Evolutionary conservation across 2,113 vertebrate species (phyloP), one percentile per base, ranked within the genome.

Genomic region (Rhinolophus sinicus): DNA sequence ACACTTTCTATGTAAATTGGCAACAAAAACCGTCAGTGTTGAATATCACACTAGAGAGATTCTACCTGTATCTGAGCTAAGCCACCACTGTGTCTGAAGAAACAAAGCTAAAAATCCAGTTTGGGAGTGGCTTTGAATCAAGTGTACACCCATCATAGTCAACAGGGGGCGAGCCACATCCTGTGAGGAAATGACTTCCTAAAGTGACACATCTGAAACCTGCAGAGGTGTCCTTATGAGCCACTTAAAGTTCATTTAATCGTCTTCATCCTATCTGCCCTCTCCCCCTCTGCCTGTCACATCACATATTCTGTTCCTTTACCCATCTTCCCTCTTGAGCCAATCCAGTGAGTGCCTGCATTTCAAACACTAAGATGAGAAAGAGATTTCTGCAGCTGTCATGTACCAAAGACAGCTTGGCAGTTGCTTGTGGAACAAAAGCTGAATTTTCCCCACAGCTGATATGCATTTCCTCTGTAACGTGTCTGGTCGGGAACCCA

Each of bases 361-460:
- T 94, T 81, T 83, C 70, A 95, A 96, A 65, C 65, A 44, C 78
- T 44, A 56, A 94, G 89, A 94, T 95, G 60, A 95, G 96, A 96
- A 96, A 73, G 26, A 88, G 58, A 89, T 96, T 88, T 80, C 93
- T 88, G 70, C 62, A 96, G 78, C 90, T 96, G 93, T 94, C 97
- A 97, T 12, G 77, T 88, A 90, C 65, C 92, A 69, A 88, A 96
- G 95, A 94, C 94, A 97, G 52, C 54, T 92, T 96, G 90, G 97
- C 96, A 97, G 96, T n/a, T 94, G 67, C 52, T 96, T 95, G 69
- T 78, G 85, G 87, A 97, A 75, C 87, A 90, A 69, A 54, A 90
- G 86, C 81, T 60, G 95, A 97, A 73, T 91, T 76, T 95, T 88
- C 64, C 83, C 88, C 76, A 56, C 44, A 75, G 47, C 40, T 44